phyloP scores from a whole-genome alignment of 2,113 vertebrate genomes.

The Cyprinus carpio region DNA sequence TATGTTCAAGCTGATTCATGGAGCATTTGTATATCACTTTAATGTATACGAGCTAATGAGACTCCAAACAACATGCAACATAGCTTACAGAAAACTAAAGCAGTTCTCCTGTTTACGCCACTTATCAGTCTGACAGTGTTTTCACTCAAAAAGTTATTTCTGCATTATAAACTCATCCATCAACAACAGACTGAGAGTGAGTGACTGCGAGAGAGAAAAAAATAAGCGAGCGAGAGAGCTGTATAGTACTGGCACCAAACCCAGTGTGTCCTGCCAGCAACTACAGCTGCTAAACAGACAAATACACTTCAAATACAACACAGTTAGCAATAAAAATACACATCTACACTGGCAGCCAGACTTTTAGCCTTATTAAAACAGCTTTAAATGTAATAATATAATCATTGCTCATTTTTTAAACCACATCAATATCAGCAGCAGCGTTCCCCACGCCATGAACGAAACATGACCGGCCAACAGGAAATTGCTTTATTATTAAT shows the following conservation, averaged over 20 bases:
- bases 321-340: neutral
- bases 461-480: slow-evolving; percentile 28
- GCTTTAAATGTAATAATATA: neutral
- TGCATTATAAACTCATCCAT: neutral
- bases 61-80: neutral
- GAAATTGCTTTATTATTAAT: slow-evolving; percentile 43
- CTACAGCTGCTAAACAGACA: slow-evolving; percentile 8
- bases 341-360: slow-evolving; percentile 9
- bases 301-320: slow-evolving; percentile 20
- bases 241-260: slow-evolving; percentile 8
- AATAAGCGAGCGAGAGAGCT: neutral
- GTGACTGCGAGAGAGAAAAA: neutral
- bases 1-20: neutral
- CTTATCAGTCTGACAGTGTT: slow-evolving; percentile 8
- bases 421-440: slow-evolving; percentile 24
- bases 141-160: slow-evolving; percentile 19
- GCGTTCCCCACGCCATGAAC: neutral
- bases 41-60: neutral
- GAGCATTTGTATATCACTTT: neutral
- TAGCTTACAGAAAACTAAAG: neutral
- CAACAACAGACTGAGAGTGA: neutral
- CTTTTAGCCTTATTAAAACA: neutral
- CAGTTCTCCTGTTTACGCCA: neutral
- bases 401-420: neutral
- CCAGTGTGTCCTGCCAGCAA: slow-evolving; percentile 1